Evolutionary conservation across 2,113 vertebrate genomes (phyloP), one percentile per base, ranked within the genome.

Genomic region (Psittacula cyanocephala): DNA sequence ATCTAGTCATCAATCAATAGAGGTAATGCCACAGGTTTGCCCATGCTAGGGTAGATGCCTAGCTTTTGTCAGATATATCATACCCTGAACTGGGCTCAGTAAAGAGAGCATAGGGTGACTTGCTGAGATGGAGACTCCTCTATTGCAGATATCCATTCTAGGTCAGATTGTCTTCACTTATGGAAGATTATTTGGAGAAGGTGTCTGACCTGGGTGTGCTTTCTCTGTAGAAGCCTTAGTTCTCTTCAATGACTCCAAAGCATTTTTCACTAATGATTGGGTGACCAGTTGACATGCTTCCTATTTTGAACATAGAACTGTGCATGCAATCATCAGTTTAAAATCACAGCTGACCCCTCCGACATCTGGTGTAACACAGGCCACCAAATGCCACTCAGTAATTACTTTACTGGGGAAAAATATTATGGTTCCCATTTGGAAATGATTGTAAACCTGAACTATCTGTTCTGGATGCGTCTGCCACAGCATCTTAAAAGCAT

Each of bases 251-350:
- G 18, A 24, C 35, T 80, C 24, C 22, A 69, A 52, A 29, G 18
- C 8, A 0, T 14, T n/a, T 31, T 9, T 57, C 19, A 20, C 55
- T 2, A 23, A n/a, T n/a, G 55, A 59, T 33, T 23, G 41, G 16
- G 16, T 83, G 33, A 57, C 9, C 35, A 57, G 3, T 1, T 47
- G 31, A 31, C 1, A 6, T 0, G 3, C 5, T 69, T 77, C 20
- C 33, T 52, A 17, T 65, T 91, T 49, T 19, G 29, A 77, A 35
- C 9, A 65, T 8, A 67, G 46, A 70, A 53, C 4, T 49, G 8
- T 52, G 31, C 16, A 35, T 41, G 13, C 3, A 87, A 44, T 28
- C 10, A 39, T 44, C 35, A 81, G 7, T 37, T 63, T 88, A 70
- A 86, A 90, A 41, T 39, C 57, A 80, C 39, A 76, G 20, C 25